Conservation (phyloP, 1,140 invertebrate genomes). For the Anagrus nilaparvatae region DNA sequence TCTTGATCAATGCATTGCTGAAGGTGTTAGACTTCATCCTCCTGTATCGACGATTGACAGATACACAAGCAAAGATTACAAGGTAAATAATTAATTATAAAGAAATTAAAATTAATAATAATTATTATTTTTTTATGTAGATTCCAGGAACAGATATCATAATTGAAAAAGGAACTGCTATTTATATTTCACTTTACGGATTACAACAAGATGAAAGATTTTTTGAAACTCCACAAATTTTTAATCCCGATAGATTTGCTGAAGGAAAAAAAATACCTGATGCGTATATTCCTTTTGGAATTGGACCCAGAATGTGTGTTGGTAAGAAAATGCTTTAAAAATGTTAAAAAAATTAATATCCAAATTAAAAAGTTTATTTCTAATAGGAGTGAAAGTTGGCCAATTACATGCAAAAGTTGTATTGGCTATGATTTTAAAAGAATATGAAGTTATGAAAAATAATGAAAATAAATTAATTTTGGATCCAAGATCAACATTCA, state of each 20-base stretch:
- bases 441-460: constrained; percentile 38
- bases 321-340: too few relatives aligned
- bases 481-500: constrained; percentile 30
- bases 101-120: not conserved
- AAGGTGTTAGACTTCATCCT: constrained; percentile 44
- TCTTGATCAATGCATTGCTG: constrained; percentile 22
- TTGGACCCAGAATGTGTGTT: constrained; percentile 24
- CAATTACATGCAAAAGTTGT: constrained; percentile 55
- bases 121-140: constrained; percentile 11
- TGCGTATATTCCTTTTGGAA: constrained; percentile 24
- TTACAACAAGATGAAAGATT: constrained; percentile 37
- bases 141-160: constrained; percentile 35
- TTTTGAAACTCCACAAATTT: constrained; percentile 24
- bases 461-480: constrained; percentile 23
- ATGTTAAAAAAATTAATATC: not conserved
- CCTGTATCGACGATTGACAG: constrained; percentile 45
- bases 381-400: constrained; percentile 54
- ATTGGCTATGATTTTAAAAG: constrained; percentile 38
- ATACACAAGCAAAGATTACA: constrained; percentile 31
- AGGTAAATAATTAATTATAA: constrained; percentile 9
- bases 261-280: constrained; percentile 20
- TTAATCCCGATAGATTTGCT: constrained; percentile 28
- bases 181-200: constrained; percentile 29
- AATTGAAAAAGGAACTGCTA: constrained; percentile 33
- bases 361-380: too few relatives aligned